Conservation (phyloP, 2,797 vertebrate genomes). For the Alosa sapidissima region DNA sequence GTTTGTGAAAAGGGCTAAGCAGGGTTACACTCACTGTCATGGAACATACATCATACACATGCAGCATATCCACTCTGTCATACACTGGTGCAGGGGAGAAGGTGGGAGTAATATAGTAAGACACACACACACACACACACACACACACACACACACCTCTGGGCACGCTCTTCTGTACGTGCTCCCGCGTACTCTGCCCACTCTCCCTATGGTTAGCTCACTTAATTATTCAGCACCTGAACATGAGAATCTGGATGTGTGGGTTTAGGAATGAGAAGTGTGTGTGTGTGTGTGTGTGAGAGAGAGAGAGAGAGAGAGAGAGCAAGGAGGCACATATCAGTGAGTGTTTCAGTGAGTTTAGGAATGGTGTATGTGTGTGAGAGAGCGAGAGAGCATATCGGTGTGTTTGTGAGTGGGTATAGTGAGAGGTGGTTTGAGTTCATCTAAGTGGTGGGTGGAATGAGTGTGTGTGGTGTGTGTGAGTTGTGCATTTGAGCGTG, state of each 20-base stretch:
- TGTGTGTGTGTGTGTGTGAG: conserved; percentile 10
- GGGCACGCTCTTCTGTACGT: background rate
- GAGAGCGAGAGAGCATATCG: background rate
- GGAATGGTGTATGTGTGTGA: background rate
- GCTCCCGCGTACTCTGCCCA: background rate
- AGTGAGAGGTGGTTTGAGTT: background rate
- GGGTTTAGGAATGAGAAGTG: background rate
- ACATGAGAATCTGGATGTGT: conserved; percentile 27
- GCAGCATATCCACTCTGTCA: conserved; percentile 26
- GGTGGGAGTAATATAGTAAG: conserved; percentile 33
- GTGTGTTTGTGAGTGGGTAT: background rate
- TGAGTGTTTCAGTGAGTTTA: no score
- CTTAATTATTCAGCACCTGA: conserved; percentile 43
- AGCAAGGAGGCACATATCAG: no score
- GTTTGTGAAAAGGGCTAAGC: background rate
- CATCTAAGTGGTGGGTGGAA: background rate
- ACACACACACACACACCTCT: conserved; percentile 33
- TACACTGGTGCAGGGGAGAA: conserved; percentile 36
- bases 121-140: background rate
- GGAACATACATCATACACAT: conserved; percentile 46
- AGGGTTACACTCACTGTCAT: conserved; percentile 37
- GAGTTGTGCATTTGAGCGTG: background rate
- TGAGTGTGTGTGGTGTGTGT: background rate
- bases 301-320: background rate
- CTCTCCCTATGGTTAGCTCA: background rate